Base-by-base conservation (phyloP, 2,113 vertebrate species). In the Platichthys stellatus region DNA sequence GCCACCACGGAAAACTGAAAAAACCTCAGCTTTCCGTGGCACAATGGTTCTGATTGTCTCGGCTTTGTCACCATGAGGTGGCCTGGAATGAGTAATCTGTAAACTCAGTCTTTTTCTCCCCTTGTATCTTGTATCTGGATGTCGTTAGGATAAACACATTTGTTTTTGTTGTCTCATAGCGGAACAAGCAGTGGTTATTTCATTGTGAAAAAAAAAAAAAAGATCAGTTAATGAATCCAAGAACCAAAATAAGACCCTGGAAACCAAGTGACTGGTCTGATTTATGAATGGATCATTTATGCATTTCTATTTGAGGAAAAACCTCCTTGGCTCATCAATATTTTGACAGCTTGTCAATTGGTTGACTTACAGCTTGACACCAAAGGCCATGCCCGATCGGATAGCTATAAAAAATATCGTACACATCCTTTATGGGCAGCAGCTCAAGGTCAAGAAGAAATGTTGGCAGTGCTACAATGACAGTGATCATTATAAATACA, bases 281-380 rank as follows among this genome's bases (percentile, higher is more conserved):
- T 75, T 74, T 57, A 65, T 72, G n/a, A 14, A 69, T 74, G 61
- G 23, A 72, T 74, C 23, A 58, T 58, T 66, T 60, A 21, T 63
- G 61, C 26, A 47, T 77, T 84, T 81, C 56, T 63, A 24, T 74
- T 75, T 62, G 12, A 68, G 70, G 24, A 72, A 74, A 78, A 78
- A 80, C 74, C 58, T 72, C 53, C 11, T 49, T 68, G 51, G 53
- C 28, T 61, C 69, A 79, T 89, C 78, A 63, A 84, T 88, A 83
- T 81, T 82, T 74, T 83, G 76, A 87, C 80, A 82, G 83, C 69
- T 85, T 78, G 74, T 89, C 80, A 79, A 90, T 88, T 31, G 58
- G 43, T 47, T 88, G 84, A 88, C 86, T 85, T 84, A 81, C 35
- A 78, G 74, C 77, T 54, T 89, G 86, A 88, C 88, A 86, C 85